Evolutionary conservation across 2,888 invertebrate genomes (phyloP), one percentile per base, ranked within the genome.

Genomic region (Beris chalybata): DNA sequence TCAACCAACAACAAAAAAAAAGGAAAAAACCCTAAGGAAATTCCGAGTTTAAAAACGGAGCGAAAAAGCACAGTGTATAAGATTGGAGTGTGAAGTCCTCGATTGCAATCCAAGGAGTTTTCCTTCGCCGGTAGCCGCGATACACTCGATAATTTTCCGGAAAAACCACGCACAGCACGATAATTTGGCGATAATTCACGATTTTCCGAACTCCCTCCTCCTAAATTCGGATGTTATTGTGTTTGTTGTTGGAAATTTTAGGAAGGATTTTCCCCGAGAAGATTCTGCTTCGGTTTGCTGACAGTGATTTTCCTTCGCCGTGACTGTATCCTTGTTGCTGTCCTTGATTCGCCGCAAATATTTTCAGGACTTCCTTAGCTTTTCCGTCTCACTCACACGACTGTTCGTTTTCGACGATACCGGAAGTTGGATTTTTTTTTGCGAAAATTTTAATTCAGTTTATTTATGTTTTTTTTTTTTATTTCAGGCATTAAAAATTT

Each of bases 51-150:
- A 38, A 52, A 38, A 52, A 52, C 38, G 48, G 29, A 38, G 48
- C 58, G 38, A 50, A 32, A 13, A 11, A 22, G 43, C 38, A 12
- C 38, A 38, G 50, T 38, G 13, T 50, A 52, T 44, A 61, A 9
- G 13, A 15, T 50, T 52, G 32, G 61, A 50, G 61, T 61, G 52
- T 31, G 43, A 61, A 52, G 9, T 30, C 50, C 61, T 59, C 30
- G 13, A 38, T 7, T 48, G 58, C 31, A 59, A 59, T 59, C 48
- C 31, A 45, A n/a, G 48, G 13, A 52, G 38, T 50, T 38, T 52
- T 50, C 50, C 50, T 61, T 38, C 50, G 32, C 22, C 52, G 52
- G 32, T 38, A 61, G 38, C 61, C 50, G 50, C 52, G 50, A 48
- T 50, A 15, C 38, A 52, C 31, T 13, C 61, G 32, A 38, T 61